Evolutionary conservation across 2,797 vertebrate genomes (phyloP), one percentile per base, ranked within the genome.

Genomic region (Pampus argenteus): DNA sequence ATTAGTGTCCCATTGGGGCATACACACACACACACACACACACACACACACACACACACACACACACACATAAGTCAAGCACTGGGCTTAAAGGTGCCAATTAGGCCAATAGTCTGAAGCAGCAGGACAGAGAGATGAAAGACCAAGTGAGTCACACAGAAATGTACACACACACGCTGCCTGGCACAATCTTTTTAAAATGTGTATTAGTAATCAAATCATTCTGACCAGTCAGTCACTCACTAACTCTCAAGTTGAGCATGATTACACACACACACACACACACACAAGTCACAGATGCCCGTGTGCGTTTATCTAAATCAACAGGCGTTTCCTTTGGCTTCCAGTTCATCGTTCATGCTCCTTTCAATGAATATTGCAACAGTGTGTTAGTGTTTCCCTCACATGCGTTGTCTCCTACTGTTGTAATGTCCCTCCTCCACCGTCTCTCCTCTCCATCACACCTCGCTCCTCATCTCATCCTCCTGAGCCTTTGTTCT

Each of bases 291-390:
- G 29, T 36, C 58, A 44, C 71, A 72, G 22, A 72, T 29, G 52
- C 55, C 6, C 31, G 23, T 26, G 54, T 54, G 69, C 11, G 23
- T 86, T 89, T 82, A 85, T 83, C 71, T 55, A 88, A 79, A 89
- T 86, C 89, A 88, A 87, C 89, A 90, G 73, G 82, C 86, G 83
- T 88, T 88, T 87, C 86, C 87, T 80, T 65, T 20, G 44, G 51
- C 83, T 87, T 85, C 84, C 86, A 86, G 60, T 84, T 91, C 89
- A 87, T 91, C 89, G 80, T 77, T 81, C 74, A 34, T 70, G 62
- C 66, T 87, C 51, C 71, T 83, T 81, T 75, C 38, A 45, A 80
- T 91, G 56, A 91, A 90, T 88, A 86, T 89, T 92, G 88, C 75
- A 90, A 26, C 71, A 81, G 60, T 40, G 63, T 80, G 70, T 87